Conservation (phyloP, 2,113 vertebrate genomes). For the Symphodus melops region DNA sequence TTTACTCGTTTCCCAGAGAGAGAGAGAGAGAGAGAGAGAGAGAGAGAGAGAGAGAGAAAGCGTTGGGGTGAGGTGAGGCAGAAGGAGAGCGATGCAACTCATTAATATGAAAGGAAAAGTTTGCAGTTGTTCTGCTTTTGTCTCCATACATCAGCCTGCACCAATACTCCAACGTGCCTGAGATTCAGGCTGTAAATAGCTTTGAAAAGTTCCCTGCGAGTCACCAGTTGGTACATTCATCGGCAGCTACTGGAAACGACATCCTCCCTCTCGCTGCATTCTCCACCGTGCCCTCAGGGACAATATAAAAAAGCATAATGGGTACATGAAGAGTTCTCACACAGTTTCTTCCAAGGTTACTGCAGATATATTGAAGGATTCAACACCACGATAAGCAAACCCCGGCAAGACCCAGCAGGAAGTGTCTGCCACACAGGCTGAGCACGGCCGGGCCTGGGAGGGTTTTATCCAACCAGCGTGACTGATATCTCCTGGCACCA, state of each 20-base stretch:
- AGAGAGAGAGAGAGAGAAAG: slow-evolving; percentile 20
- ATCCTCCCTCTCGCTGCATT: slow-evolving; percentile 24
- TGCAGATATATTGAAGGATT: slow-evolving; percentile 22
- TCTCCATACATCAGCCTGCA: not conserved
- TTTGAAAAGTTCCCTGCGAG: slow-evolving; percentile 13
- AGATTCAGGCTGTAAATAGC: slow-evolving; percentile 27
- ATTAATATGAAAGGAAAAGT: slow-evolving; percentile 41
- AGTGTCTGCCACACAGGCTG: slow-evolving; percentile 21
- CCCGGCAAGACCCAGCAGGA: slow-evolving; percentile 11
- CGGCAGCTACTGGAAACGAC: slow-evolving; percentile 29
- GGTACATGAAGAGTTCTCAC: slow-evolving; percentile 24
- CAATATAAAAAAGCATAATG: slow-evolving; percentile 17
- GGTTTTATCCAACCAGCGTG: slow-evolving; percentile 30
- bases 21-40: slow-evolving; percentile 5
- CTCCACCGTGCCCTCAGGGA: slow-evolving; percentile 25
- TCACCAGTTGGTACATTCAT: slow-evolving; percentile 33
- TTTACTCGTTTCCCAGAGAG: slow-evolving; percentile 52
- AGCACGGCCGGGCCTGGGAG: not conserved
- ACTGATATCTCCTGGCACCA: slow-evolving; percentile 7
- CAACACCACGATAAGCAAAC: slow-evolving; percentile 21
- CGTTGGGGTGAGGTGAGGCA: slow-evolving; percentile 39
- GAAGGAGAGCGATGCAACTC: slow-evolving; percentile 38
- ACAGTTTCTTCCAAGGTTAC: slow-evolving; percentile 33
- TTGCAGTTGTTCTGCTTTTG: slow-evolving; percentile 13
- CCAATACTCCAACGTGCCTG: not conserved